Evolutionary conservation across 2,113 vertebrate species (phyloP).

Genomic region (Cololabis saira): DNA sequence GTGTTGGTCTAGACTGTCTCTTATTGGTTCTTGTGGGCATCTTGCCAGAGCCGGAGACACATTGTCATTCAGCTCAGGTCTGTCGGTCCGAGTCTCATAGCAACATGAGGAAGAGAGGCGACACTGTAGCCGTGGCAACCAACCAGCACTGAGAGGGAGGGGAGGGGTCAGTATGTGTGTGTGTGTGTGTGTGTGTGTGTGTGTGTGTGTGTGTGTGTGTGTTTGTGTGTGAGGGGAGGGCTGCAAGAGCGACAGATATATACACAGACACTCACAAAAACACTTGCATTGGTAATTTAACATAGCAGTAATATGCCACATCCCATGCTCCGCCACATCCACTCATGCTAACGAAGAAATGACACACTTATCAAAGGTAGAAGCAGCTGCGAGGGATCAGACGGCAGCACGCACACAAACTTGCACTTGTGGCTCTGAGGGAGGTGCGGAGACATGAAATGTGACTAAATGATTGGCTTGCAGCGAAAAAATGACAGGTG

Average conservation of each 20-base stretch:
- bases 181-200: constrained; percentile 16
- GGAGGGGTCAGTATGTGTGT: constrained; percentile 55
- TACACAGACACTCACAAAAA: constrained; percentile 31
- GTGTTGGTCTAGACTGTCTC: constrained; percentile 67
- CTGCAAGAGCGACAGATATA: constrained; percentile 11
- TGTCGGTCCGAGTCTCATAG: constrained; percentile 77
- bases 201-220: constrained; percentile 15
- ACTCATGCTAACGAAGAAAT: constrained; percentile 23
- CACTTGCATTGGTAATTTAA: constrained; percentile 44
- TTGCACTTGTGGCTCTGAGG: constrained; percentile 66
- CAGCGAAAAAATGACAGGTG: constrained; percentile 48
- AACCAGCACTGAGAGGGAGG: constrained; percentile 71
- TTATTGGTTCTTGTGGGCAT: constrained; percentile 65
- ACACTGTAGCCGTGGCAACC: constrained; percentile 78
- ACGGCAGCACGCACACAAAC: not conserved
- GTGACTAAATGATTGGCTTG: constrained; percentile 55
- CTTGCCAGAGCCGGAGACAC: constrained; percentile 63
- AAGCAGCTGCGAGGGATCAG: constrained; percentile 11
- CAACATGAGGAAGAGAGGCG: constrained; percentile 77
- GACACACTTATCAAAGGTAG: constrained; percentile 20
- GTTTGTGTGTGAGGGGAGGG: not conserved
- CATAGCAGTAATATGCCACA: constrained; percentile 28
- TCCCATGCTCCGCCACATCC: constrained; percentile 32
- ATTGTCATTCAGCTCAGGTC: constrained; percentile 80
- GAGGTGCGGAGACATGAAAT: constrained; percentile 48